Base-by-base conservation (phyloP, 2,113 vertebrate species). In the Pantherophis guttatus region DNA sequence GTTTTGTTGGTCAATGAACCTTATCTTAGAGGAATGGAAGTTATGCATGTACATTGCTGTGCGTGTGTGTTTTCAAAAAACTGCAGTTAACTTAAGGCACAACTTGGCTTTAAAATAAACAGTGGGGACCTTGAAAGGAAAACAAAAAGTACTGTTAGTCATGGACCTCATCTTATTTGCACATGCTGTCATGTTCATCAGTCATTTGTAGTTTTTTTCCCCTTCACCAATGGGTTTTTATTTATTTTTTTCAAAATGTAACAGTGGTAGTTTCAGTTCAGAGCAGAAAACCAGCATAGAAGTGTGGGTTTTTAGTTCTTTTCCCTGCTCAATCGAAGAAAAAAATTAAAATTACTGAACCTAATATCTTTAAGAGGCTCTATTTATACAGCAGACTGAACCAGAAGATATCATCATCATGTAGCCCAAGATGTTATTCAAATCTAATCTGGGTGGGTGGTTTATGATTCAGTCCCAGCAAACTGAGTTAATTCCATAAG, bases 1-100 rank as follows among this genome's bases (percentile, higher is more conserved):
- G 59, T 5, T 55, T 90, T 19, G 0, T 0, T 4, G 95, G 96
- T 97, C 96, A 96, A 57, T 95, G 96, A 97, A 92, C 95, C 87
- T 48, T 59, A 0, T 86, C 0, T 92, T 86, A 95, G 94, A 94
- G 90, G 90, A 91, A 3, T 0, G 17, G 93, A 86, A 58, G 95
- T 96, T 94, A 97, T 1, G 70, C 93, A 95, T 17, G 24, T 89
- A 8, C 75, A 21, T 81, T 81, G 33, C 33, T 81, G 15, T 39
- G 70, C 39, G 33, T 17, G 59, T 87, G 52, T 58, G 23, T 65
- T 92, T 59, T 59, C 1, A 1, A 88, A 33, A 50, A 8, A 88
- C 3, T 55, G 12, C 57, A 65, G 91, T 93, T 2, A 53, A 57
- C 62, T 88, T 89, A 11, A 88, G 19, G 33, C 62, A 94, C 19